A percentile compares a stretch with the other conserved stretches of the same genome.
Conservation (phyloP, 2,113 vertebrate genomes). For the Etia nguti region DNA sequence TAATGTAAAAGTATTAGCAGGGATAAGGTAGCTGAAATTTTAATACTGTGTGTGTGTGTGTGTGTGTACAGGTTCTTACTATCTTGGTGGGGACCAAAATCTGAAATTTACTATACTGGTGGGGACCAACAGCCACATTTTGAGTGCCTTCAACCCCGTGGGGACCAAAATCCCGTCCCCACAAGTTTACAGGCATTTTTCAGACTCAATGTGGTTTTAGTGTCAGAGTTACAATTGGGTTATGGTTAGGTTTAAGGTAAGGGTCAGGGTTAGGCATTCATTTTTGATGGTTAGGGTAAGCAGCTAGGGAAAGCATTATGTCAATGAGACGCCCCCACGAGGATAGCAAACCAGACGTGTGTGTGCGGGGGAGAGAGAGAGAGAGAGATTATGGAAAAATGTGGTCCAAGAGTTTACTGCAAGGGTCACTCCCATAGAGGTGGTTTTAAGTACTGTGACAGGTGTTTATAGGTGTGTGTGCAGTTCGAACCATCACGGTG, state of each 20-base stretch:
- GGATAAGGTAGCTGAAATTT: neutral
- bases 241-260: neutral
- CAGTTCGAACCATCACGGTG: neutral
- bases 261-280: neutral
- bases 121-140: neutral
- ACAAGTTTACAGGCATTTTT: too few species aligned
- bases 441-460: neutral
- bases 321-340: neutral
- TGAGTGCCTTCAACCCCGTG: too few species aligned
- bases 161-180: too few species aligned
- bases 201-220: neutral
- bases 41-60: neutral
- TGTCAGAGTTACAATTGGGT: neutral
- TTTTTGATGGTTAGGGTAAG: neutral
- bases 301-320: neutral
- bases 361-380: fast-evolving
- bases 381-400: neutral
- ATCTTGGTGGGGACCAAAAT: neutral
- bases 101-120: too few species aligned
- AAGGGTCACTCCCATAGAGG: neutral
- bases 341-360: neutral
- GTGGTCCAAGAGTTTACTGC: neutral
- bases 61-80: neutral
- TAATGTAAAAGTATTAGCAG: neutral
- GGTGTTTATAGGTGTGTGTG: neutral